phyloP scores from a whole-genome alignment of 2,888 invertebrate genomes.

The Drosophila robusta region DNA sequence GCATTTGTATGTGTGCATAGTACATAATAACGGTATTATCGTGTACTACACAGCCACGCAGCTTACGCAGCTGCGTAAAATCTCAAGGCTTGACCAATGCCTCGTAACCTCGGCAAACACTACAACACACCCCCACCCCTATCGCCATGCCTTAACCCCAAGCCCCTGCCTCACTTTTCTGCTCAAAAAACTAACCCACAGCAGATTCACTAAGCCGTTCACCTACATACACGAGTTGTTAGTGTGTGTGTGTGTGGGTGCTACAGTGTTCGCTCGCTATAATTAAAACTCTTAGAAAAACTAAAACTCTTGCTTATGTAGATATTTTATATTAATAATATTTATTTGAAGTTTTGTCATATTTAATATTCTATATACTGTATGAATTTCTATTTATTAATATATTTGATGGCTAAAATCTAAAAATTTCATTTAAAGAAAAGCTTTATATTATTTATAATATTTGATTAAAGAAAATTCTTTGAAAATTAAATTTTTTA shows the following conservation, averaged over 20 bases:
- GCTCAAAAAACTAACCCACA: constrained; percentile 23
- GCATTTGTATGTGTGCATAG: constrained; percentile 22
- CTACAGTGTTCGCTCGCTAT: constrained; percentile 1
- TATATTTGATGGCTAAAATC: no score
- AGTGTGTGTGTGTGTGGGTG: constrained; percentile 13
- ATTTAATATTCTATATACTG: neutral
- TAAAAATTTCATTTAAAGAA: no score
- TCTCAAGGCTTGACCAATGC: constrained; percentile 76
- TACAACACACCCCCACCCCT: constrained; percentile 1
- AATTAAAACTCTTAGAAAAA: neutral
- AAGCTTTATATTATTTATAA: no score
- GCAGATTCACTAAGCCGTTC: constrained; percentile 39
- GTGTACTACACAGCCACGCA: constrained; percentile 64
- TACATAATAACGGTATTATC: constrained; percentile 69
- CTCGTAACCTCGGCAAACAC: constrained; percentile 51
- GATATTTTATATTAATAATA: neutral
- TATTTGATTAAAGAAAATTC: no score
- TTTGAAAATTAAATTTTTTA: no score
- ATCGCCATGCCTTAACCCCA: neutral
- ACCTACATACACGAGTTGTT: constrained; percentile 37
- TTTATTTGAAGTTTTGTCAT: neutral
- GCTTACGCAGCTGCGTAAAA: constrained; percentile 79
- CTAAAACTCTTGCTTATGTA: no score
- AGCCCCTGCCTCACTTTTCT: neutral
- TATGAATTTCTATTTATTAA: neutral